These are phyloP conservation scores for Diachasmimorpha longicaudata DNA, from an alignment of 1,140 invertebrate species.

Conservation along the genomic window DNA sequence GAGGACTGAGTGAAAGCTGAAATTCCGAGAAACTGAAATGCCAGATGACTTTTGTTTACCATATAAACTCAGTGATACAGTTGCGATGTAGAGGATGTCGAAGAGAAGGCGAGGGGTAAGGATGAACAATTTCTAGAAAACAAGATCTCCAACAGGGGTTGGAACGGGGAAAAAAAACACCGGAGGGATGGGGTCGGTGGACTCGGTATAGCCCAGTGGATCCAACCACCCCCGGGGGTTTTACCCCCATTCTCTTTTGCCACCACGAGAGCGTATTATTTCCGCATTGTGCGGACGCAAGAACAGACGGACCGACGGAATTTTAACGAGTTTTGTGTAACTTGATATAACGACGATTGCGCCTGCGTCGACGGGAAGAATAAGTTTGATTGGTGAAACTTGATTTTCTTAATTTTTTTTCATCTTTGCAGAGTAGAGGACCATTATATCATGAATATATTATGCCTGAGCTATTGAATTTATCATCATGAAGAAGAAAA, in stretches of 20 bases:
- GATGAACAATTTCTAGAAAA: neutral
- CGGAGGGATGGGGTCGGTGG: neutral
- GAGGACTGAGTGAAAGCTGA: neutral
- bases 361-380: neutral
- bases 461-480: too few relatives aligned
- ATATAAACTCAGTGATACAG: conserved; percentile 3
- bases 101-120: too few relatives aligned
- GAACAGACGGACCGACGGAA: conserved; percentile 46
- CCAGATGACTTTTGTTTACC: neutral
- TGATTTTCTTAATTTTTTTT: neutral
- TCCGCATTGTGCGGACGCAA: conserved; percentile 46
- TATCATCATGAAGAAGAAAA: too few relatives aligned
- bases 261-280: conserved; percentile 37
- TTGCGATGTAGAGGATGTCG: neutral
- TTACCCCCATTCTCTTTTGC: conserved; percentile 1
- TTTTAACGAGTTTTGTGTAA: conserved; percentile 55
- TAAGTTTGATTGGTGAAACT: neutral
- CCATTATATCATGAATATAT: too few relatives aligned
- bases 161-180: neutral
- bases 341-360: conserved; percentile 37
- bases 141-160: neutral
- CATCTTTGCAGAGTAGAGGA: neutral
- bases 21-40: neutral
- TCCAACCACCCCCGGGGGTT: neutral
- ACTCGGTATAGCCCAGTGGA: neutral